A percentile compares a stretch with the other conserved stretches of the same genome.
Conservation (phyloP, 2,797 vertebrate species). For the Sebastes elongatus region DNA sequence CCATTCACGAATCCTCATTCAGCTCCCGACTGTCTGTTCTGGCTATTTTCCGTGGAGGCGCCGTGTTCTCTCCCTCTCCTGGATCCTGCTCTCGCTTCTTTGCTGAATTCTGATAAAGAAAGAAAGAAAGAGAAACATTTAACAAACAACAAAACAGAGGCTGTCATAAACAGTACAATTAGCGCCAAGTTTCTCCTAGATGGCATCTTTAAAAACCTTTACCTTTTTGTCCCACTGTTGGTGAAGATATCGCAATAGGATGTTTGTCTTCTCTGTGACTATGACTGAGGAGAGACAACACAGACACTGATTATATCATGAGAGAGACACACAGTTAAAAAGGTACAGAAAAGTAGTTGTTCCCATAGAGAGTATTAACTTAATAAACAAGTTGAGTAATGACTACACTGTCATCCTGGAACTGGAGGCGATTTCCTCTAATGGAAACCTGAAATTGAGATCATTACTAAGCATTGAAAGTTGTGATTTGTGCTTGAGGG, state of each 20-base stretch:
- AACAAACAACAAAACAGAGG: not conserved
- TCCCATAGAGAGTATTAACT: not conserved
- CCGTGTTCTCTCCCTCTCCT: constrained; percentile 86
- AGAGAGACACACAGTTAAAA: not conserved
- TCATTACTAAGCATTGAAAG: not conserved
- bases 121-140: not conserved
- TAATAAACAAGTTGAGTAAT: not conserved
- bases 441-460: not conserved
- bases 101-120: constrained; percentile 82
- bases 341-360: not conserved
- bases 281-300: constrained; percentile 84
- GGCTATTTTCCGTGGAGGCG: constrained; percentile 89
- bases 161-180: not conserved
- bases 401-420: too few relatives aligned
- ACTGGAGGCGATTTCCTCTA: not conserved
- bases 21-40: constrained; percentile 89
- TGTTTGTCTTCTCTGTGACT: constrained; percentile 97
- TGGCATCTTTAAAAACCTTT: constrained; percentile 7
- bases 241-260: constrained; percentile 93
- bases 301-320: not conserved
- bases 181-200: not conserved
- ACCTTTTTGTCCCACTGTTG: constrained; percentile 99
- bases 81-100: constrained; percentile 92
- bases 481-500: not conserved
- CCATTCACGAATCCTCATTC: constrained; percentile 86